Evolutionary conservation across 1,140 invertebrate genomes (phyloP).

Genomic region (Aphis gossypii): DNA sequence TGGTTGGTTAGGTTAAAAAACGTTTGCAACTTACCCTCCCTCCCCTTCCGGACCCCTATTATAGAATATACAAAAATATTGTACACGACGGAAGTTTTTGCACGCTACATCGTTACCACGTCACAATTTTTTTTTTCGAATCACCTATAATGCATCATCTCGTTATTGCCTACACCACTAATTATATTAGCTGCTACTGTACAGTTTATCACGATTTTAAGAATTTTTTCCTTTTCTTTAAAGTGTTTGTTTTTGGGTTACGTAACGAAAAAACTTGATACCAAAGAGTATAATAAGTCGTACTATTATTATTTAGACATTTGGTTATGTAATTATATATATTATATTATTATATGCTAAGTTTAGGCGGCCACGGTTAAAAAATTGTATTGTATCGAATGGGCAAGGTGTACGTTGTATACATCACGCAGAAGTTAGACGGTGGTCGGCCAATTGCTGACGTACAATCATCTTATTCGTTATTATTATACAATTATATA

Average conservation of each 20-base stretch:
- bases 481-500: background rate
- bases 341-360: background rate
- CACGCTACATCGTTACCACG: background rate
- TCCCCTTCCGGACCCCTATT: too few relatives aligned
- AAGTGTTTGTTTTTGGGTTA: background rate
- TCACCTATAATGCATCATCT: background rate
- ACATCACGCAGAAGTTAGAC: background rate
- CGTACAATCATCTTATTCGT: background rate
- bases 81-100: background rate
- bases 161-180: too few relatives aligned
- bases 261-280: background rate
- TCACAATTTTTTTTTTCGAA: background rate
- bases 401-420: background rate
- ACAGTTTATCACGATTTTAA: background rate
- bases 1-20: background rate
- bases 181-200: background rate
- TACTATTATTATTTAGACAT: background rate
- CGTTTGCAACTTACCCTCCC: too few relatives aligned
- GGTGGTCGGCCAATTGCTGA: background rate
- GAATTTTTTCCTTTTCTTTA: background rate
- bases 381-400: background rate
- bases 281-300: background rate
- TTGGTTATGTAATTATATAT: background rate
- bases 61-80: background rate
- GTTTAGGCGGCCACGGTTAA: background rate